These are phyloP conservation scores for Bursaphelenchus mucronatus DNA, from an alignment of 1,140 invertebrate genomes.

Conservation along the genomic window DNA sequence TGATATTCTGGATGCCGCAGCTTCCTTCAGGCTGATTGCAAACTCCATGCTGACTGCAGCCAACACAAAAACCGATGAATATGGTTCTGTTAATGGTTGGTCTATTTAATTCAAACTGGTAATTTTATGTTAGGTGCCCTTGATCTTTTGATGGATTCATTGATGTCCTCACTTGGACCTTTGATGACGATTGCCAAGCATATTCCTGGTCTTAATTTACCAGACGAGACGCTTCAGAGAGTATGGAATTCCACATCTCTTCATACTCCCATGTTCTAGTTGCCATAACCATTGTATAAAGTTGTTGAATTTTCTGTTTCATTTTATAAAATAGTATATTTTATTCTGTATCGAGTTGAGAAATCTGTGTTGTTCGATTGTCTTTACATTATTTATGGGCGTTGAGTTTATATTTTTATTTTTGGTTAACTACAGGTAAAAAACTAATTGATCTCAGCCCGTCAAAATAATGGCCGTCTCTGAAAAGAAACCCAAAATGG, in stretches of 20 bases:
- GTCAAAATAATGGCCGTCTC: too few relatives aligned
- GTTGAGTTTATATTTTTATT: neutral
- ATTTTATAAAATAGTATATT: neutral
- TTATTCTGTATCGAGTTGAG: conserved; percentile 2
- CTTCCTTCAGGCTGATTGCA: conserved; percentile 39
- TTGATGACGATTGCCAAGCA: conserved; percentile 35
- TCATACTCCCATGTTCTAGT: conserved; percentile 46
- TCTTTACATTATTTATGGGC: neutral
- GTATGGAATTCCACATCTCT: conserved; percentile 43
- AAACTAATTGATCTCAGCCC: too few relatives aligned
- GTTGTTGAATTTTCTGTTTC: conserved; percentile 14
- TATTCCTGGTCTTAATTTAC: conserved; percentile 32
- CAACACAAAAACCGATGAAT: conserved; percentile 38
- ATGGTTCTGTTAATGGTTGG: conserved; percentile 36
- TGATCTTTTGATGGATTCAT: conserved; percentile 48
- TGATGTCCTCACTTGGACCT: conserved; percentile 46
- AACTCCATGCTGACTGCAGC: conserved; percentile 46
- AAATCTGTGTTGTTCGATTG: neutral
- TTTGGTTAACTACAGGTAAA: neutral
- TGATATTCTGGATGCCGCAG: conserved; percentile 31
- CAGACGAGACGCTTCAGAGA: conserved; percentile 30
- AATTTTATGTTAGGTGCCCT: conserved; percentile 34
- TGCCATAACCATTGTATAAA: neutral
- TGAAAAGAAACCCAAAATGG: too few relatives aligned
- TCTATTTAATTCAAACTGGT: neutral